A percentile compares a stretch with the other conserved stretches of the same genome.
phyloP scores from a whole-genome alignment of 2,113 vertebrate species.

The Nothoprocta pentlandii region DNA sequence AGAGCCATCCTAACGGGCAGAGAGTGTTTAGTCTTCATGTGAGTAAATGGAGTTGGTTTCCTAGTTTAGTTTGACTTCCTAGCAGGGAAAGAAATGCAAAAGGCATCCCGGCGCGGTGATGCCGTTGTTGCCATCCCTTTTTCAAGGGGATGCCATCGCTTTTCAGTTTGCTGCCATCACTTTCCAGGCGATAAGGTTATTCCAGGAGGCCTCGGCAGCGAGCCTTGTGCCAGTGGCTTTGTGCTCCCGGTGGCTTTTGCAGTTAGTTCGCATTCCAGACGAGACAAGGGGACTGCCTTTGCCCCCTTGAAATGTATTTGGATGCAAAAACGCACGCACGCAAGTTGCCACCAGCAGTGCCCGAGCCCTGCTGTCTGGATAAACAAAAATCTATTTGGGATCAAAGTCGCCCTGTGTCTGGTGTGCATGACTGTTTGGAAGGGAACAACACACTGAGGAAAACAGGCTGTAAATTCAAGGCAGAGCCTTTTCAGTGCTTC shows the following conservation, averaged over 20 bases:
- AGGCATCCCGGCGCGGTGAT: not conserved
- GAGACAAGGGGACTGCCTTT: rapidly evolving
- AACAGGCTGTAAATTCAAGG: conserved; percentile 40
- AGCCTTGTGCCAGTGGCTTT: not conserved
- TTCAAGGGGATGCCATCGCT: too few relatives aligned
- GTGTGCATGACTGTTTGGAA: not conserved
- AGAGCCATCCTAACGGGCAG: not conserved
- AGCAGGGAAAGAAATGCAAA: not conserved
- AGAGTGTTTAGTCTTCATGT: not conserved
- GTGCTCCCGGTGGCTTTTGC: not conserved
- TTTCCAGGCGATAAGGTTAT: not conserved
- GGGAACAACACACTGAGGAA: not conserved
- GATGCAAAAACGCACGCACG: not conserved
- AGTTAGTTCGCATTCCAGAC: not conserved
- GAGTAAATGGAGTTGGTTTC: not conserved
- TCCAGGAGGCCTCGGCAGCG: not conserved
- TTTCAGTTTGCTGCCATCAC: not conserved
- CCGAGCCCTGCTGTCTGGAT: not conserved
- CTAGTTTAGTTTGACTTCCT: not conserved
- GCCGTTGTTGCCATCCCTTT: not conserved
- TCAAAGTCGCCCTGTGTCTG: not conserved
- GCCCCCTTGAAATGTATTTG: not conserved
- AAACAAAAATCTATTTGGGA: not conserved
- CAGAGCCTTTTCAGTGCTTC: not conserved
- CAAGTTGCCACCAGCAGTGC: not conserved